Base-by-base conservation (phyloP, 23 tunicate genomes). In the Halocynthia aurantium region DNA sequence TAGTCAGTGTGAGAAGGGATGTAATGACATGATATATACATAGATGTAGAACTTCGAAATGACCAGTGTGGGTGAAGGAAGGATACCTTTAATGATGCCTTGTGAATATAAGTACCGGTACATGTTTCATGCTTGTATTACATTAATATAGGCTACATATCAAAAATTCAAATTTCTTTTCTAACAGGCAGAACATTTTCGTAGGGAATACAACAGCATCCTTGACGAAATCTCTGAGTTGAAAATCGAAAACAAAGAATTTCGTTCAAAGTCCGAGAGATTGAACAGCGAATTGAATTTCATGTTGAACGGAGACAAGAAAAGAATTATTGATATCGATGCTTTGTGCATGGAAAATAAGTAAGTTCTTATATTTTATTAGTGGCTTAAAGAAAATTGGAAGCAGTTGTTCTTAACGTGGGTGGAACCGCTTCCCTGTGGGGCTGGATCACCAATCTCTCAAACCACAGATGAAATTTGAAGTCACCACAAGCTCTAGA, bases 291-390 rank as follows among this genome's bases (percentile, higher is more conserved):
- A 88, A 72, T 55, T 88, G 71, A 77, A 77, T 13, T 73, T 69
- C 55, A 62, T 88, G 49, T 67, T 88, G 58, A 68, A 77, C 0
- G 95, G 95, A 31, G 95, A 88, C 57, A 88, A 88, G 68, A 78
- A 73, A 20, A 73, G 95, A 58, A 88, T 88, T 72, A 66, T 88
- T 55, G 95, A 88, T 55, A 75, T 88, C 51, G 95, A 88, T 67
- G 95, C 95, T n/a, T 68, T 88, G 11, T 88, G 95, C 81, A 88
- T 83, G 88, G 95, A 88, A 80, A 88, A 88, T 77, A 88, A 83
- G 95, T 88, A 53, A 83, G 82, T 60, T 8, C 53, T 52, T 2
- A 67, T 15, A 11, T 19, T 17, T 67, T 2, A 60, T 60, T 60
- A 17, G 17, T 60, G 4, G n/a, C 64, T 15, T 60, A 4, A 60